Percentiles rank a stretch among this genome's conserved stretches.
phyloP scores from a whole-genome alignment of 1,140 invertebrate species.

The Drosophila obscura region DNA sequence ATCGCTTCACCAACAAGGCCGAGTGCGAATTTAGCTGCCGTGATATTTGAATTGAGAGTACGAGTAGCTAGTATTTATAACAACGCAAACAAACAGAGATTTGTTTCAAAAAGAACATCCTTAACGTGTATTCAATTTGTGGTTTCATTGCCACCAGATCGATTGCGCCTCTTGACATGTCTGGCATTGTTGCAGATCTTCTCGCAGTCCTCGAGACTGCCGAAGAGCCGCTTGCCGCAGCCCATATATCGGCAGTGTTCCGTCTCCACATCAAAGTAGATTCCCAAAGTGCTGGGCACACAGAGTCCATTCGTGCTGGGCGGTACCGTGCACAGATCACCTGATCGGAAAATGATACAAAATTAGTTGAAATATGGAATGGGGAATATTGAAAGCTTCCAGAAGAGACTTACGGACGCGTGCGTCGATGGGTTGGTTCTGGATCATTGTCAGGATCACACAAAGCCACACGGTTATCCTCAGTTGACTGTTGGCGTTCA shows the following conservation, averaged over 20 bases:
- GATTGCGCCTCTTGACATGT: slow-evolving; percentile 55
- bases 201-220: slow-evolving; percentile 68
- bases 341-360: slow-evolving; percentile 15
- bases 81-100: slow-evolving; percentile 17
- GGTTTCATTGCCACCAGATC: slow-evolving; percentile 64
- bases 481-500: slow-evolving; percentile 28
- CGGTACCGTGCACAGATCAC: slow-evolving; percentile 66
- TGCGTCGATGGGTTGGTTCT: slow-evolving; percentile 34
- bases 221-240: slow-evolving; percentile 67
- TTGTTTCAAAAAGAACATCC: slow-evolving; percentile 15
- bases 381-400: background rate
- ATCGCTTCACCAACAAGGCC: slow-evolving; percentile 89
- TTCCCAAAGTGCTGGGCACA: slow-evolving; percentile 64
- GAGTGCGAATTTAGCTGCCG: slow-evolving; percentile 91
- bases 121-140: slow-evolving; percentile 55
- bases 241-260: slow-evolving; percentile 70
- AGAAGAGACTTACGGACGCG: slow-evolving; percentile 47
- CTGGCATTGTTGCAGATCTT: slow-evolving; percentile 74
- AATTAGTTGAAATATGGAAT: background rate
- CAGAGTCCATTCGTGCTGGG: slow-evolving; percentile 68
- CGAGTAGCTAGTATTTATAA: slow-evolving; percentile 19
- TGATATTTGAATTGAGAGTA: slow-evolving; percentile 42
- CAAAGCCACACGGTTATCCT: slow-evolving; percentile 27
- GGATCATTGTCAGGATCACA: slow-evolving; percentile 41
- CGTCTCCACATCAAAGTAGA: slow-evolving; percentile 70